These are phyloP conservation scores for Platanista minor DNA, from an alignment of 2,113 vertebrate genomes.

Conservation along the genomic window DNA sequence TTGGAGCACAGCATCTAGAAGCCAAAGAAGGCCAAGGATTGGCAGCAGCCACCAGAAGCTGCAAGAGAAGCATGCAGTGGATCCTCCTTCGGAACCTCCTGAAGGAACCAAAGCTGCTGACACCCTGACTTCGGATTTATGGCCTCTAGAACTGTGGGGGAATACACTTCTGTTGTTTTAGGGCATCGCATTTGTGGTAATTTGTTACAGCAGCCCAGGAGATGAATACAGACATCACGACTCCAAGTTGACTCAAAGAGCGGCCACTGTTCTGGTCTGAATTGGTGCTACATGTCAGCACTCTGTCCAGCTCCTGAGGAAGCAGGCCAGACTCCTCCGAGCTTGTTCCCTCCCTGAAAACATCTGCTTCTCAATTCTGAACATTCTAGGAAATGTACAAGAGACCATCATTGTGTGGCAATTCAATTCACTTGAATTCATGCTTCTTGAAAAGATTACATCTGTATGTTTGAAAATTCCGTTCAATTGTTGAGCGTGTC, in stretches of 20 bases:
- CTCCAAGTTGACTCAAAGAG: neutral
- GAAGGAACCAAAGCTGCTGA: neutral
- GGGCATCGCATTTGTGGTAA: neutral
- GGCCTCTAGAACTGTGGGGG: neutral
- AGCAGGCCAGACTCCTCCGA: neutral
- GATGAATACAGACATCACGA: neutral
- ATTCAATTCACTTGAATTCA: constrained; percentile 29
- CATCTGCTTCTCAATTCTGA: constrained; percentile 12
- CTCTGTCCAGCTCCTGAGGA: neutral
- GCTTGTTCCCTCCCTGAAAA: neutral
- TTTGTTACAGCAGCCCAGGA: neutral
- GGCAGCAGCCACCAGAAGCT: neutral
- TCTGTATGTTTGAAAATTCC: constrained; percentile 52
- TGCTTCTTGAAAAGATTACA: neutral
- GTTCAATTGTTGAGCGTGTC: constrained; percentile 14
- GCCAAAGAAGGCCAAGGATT: neutral
- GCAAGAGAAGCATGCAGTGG: neutral
- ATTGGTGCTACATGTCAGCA: fast-evolving
- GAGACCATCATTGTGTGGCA: neutral
- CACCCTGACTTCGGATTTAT: neutral
- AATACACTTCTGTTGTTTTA: neutral
- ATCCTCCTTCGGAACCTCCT: neutral
- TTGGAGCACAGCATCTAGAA: neutral
- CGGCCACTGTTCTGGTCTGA: neutral
- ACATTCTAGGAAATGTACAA: constrained; percentile 4